Evolutionary conservation across 2,888 invertebrate species (phyloP).

Genomic region (Artemia sinica): DNA sequence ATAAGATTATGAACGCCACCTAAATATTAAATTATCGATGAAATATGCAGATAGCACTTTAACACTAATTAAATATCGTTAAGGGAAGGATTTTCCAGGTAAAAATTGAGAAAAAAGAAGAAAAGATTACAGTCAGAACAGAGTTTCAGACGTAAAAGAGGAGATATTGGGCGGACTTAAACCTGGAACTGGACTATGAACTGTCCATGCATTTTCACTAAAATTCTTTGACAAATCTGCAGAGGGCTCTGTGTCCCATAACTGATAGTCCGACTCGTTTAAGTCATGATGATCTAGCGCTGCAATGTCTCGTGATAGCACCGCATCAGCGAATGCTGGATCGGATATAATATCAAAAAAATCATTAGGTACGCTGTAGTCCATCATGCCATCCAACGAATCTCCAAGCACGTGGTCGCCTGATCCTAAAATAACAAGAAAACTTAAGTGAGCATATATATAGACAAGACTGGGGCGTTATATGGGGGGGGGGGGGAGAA

Average conservation of each 20-base stretch:
- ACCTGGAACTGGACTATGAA: slow-evolving; percentile 9
- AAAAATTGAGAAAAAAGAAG: too few relatives aligned
- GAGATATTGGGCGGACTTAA: not conserved
- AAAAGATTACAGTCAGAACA: too few relatives aligned
- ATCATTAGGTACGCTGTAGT: slow-evolving; percentile 3
- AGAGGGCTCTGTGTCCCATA: slow-evolving; percentile 53
- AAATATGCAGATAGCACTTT: too few relatives aligned
- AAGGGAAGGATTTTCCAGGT: too few relatives aligned
- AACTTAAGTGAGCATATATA: too few relatives aligned
- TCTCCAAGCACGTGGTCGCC: slow-evolving; percentile 4
- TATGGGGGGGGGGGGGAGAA: too few relatives aligned
- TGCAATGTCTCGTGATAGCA: slow-evolving; percentile 4
- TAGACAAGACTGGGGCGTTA: too few relatives aligned
- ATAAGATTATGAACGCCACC: too few relatives aligned
- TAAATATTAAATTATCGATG: too few relatives aligned
- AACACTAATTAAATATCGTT: too few relatives aligned
- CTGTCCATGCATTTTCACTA: not conserved
- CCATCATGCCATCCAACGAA: not conserved
- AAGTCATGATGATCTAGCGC: slow-evolving; percentile 48
- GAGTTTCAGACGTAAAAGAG: not conserved
- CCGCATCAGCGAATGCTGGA: not conserved
- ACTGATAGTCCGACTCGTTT: slow-evolving; percentile 55
- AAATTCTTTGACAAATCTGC: not conserved
- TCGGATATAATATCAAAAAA: slow-evolving; percentile 7
- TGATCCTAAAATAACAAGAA: not conserved